A percentile compares a stretch with the other conserved stretches of the same genome.
Evolutionary conservation across 2,113 vertebrate genomes (phyloP).

Genomic region (Embiotoca jacksoni): DNA sequence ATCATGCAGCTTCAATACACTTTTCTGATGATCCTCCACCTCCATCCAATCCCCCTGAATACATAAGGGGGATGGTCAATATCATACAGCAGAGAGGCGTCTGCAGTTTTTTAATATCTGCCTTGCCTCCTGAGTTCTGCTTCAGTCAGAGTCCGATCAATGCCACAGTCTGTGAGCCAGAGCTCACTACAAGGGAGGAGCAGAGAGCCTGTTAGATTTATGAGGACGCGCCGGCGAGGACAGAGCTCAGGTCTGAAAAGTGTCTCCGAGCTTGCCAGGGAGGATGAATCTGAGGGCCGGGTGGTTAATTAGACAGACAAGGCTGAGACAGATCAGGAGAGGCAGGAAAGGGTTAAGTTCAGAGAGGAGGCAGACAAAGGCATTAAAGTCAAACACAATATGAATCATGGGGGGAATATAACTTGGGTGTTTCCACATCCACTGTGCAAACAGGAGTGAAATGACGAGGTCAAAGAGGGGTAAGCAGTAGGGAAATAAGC

Average conservation of each 20-base stretch:
- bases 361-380: constrained; percentile 46
- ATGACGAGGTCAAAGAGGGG: constrained; percentile 55
- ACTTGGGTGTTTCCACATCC: constrained; percentile 43
- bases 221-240: constrained; percentile 61
- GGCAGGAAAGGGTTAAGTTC: constrained; percentile 57
- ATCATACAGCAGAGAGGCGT: constrained; percentile 67
- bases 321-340: constrained; percentile 33
- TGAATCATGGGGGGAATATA: constrained; percentile 48
- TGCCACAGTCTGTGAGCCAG: constrained; percentile 77
- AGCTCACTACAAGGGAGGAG: constrained; percentile 59
- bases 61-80: constrained; percentile 67
- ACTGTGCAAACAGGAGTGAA: constrained; percentile 66
- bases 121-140: constrained; percentile 70
- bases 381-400: constrained; percentile 48
- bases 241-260: constrained; percentile 53
- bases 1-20: constrained; percentile 50
- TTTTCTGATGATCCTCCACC: constrained; percentile 64
- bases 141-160: constrained; percentile 74
- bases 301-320: constrained; percentile 68
- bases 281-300: constrained; percentile 31
- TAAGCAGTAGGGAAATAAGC: constrained; percentile 11
- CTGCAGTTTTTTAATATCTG: constrained; percentile 78
- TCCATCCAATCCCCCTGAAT: constrained; percentile 63
- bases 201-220: constrained; percentile 67
- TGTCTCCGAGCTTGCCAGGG: constrained; percentile 52